Evolutionary conservation across 2,797 vertebrate genomes (phyloP).

Genomic region (Ctenosaura bakeri): DNA sequence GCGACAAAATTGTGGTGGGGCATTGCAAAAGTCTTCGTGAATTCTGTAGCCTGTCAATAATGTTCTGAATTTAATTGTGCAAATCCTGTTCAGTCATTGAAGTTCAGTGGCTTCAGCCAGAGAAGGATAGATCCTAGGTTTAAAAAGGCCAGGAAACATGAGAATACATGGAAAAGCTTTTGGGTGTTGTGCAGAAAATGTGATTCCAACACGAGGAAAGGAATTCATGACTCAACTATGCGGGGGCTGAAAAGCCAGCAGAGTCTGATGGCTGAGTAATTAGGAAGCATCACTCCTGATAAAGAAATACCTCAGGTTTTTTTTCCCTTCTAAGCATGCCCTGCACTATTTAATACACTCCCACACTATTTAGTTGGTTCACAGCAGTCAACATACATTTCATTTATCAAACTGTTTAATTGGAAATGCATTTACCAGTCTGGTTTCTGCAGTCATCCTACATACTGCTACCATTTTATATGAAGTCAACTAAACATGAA

Average conservation of each 20-base stretch:
- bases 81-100: background rate
- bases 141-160: background rate
- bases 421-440: slow-evolving; percentile 21
- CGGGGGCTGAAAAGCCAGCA: slow-evolving; percentile 21
- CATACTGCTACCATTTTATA: background rate
- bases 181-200: slow-evolving; percentile 17
- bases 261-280: background rate
- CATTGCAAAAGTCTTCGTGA: too few species aligned
- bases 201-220: slow-evolving; percentile 22
- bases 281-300: slow-evolving; percentile 17
- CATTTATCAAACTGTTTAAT: slow-evolving; percentile 24
- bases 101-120: background rate
- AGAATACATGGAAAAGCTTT: slow-evolving; percentile 42
- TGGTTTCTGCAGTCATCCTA: background rate
- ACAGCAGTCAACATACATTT: slow-evolving; percentile 40
- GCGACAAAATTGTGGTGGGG: too few species aligned
- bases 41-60: too few species aligned
- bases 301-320: slow-evolving; percentile 13
- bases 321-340: background rate
- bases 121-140: background rate
- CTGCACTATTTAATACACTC: slow-evolving; percentile 25
- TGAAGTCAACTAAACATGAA: background rate
- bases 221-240: slow-evolving; percentile 23
- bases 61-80: background rate
- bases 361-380: slow-evolving; percentile 21